Conservation (phyloP, 2,113 vertebrate species). For the Tor tambroides region DNA sequence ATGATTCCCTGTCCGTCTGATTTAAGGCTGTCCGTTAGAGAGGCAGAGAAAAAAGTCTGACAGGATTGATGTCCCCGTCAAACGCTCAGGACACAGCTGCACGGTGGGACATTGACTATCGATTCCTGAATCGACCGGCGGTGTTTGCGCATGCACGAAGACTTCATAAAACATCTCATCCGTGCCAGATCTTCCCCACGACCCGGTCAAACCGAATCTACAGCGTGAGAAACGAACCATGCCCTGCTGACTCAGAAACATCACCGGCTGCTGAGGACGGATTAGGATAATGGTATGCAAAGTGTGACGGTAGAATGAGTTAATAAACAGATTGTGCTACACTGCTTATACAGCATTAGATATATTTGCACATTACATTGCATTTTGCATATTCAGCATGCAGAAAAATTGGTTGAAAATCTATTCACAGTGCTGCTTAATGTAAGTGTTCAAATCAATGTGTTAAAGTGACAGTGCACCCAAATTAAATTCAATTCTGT, state of each 20-base stretch:
- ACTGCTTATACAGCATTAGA: not conserved
- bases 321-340: not conserved
- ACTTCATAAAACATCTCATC: slow-evolving; percentile 28
- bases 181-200: not conserved
- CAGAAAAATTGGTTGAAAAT: not conserved
- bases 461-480: not conserved
- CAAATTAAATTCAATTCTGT: not conserved
- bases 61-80: not conserved
- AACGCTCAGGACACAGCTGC: not conserved
- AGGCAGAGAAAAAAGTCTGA: not conserved
- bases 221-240: not conserved
- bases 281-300: not conserved
- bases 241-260: not conserved
- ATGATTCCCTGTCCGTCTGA: not conserved
- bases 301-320: not conserved
- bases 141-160: not conserved
- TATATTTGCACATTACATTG: not conserved
- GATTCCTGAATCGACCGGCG: not conserved
- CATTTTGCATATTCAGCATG: not conserved
- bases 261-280: not conserved
- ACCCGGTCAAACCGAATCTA: not conserved
- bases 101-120: not conserved
- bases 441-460: not conserved
- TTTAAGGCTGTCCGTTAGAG: not conserved
- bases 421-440: not conserved